Base-by-base conservation (phyloP, 2,797 vertebrate genomes). In the Sphenodon punctatus region DNA sequence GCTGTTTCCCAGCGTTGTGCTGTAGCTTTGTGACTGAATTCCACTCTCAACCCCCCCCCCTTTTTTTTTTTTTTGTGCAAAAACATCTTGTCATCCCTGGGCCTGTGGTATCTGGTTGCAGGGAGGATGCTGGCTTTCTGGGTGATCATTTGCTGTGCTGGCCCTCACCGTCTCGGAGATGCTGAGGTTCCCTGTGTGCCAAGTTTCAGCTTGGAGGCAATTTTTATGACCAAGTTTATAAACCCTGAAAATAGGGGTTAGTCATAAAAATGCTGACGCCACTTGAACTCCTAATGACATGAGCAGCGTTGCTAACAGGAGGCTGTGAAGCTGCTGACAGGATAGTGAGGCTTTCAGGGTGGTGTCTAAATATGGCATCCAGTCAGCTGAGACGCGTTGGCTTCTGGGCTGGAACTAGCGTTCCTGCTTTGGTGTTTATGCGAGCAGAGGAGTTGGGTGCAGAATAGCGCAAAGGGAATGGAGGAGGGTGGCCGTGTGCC, bases 341-440 rank as follows among this genome's bases (percentile, higher is more conserved):
- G 32, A 3, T 20, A 72, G n/a, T 34, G 22, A 70, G 45, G 20
- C 19, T 4, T 30, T 7, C 1, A 20, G 55, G 0, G 20, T 56
- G 46, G 39, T 0, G 0, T 39, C n/a, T 23, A 25, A 27, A 8
- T 41, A 25, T 42, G 10, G n/a, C 2, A 1, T 72, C 51, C 66
- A n/a, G n/a, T n/a, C n/a, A n/a, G n/a, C 23, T 11, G 22, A 23
- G 9, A n/a, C 25, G 63, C 17, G 19, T 7, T 39, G 16, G 25
- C 3, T 39, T 1, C 32, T 39, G 23, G 15, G 9, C 36, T 30
- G n/a, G 17, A 39, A 42, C 1, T 11, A 10, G 32, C 22, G 8
- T 48, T 36, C 64, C 53, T 8, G 8, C 22, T 10, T 6, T 36
- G 12, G 43, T 13, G 48, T 11, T 34, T 10, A 8, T 22, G 16